These are phyloP conservation scores for Drosophila neocordata DNA, from an alignment of 1,140 invertebrate genomes.

Conservation along the genomic window DNA sequence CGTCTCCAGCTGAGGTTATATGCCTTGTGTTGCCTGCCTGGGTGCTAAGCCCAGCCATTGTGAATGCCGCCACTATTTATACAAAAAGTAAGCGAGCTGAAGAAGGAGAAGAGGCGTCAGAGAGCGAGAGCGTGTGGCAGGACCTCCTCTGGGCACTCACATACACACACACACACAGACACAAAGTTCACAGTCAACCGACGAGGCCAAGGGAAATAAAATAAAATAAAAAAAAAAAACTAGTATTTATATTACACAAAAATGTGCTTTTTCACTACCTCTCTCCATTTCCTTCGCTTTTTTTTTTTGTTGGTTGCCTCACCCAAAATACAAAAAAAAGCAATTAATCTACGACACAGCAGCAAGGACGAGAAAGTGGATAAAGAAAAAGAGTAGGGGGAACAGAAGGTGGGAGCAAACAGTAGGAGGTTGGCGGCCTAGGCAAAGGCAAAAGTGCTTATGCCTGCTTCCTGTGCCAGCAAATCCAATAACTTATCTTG, in stretches of 20 bases:
- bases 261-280: conserved; percentile 47
- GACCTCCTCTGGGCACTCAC: conserved; percentile 32
- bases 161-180: no score
- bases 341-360: conserved; percentile 78
- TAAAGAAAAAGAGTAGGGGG: neutral
- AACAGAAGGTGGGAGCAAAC: neutral
- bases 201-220: conserved; percentile 14
- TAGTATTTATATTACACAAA: conserved; percentile 80
- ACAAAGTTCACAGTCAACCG: conserved; percentile 42
- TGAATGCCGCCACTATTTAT: conserved; percentile 68
- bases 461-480: conserved; percentile 75
- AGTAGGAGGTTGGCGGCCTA: no score
- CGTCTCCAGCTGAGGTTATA: conserved; percentile 40
- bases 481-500: conserved; percentile 82
- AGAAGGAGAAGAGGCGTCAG: conserved; percentile 33
- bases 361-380: conserved; percentile 39
- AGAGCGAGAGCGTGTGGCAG: conserved; percentile 33
- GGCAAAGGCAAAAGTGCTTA: conserved; percentile 69
- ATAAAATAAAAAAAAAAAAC: conserved; percentile 35
- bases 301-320: conserved; percentile 20
- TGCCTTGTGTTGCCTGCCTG: neutral
- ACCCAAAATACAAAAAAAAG: conserved; percentile 47
- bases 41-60: conserved; percentile 58
- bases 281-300: conserved; percentile 17
- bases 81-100: conserved; percentile 51